These are phyloP conservation scores for Pachycephus smyrnensis DNA, from an alignment of 2,888 invertebrate genomes.

Conservation along the genomic window DNA sequence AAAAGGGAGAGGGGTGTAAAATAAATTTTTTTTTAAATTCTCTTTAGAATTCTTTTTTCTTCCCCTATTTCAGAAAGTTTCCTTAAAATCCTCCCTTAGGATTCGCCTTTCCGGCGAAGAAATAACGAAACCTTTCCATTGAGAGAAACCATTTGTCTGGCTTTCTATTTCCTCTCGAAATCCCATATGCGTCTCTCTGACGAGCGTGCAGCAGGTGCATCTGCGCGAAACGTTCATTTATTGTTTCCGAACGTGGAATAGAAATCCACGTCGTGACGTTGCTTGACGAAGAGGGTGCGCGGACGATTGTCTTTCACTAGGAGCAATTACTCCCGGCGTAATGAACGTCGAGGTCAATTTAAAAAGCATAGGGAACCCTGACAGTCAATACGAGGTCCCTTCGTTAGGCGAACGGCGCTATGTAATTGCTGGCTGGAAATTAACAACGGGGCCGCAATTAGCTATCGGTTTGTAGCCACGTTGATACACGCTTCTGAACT, in stretches of 20 bases:
- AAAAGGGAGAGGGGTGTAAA: no score
- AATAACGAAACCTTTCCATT: background rate
- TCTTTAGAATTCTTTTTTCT: background rate
- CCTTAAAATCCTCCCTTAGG: background rate
- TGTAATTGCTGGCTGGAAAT: background rate
- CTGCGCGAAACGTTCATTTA: background rate
- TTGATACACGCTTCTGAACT: background rate
- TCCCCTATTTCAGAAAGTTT: background rate
- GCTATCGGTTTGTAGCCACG: background rate
- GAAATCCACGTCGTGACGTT: background rate
- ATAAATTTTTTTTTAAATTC: background rate
- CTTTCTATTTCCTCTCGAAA: background rate
- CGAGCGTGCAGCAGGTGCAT: background rate
- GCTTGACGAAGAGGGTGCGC: background rate
- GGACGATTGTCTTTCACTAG: background rate
- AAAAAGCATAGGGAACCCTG: background rate
- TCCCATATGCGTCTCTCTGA: background rate
- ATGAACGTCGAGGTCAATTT: background rate
- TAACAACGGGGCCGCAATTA: background rate
- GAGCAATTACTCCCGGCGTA: background rate
- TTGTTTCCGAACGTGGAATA: background rate
- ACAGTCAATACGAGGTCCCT: background rate
- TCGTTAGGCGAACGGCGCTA: background rate
- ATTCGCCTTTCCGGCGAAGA: background rate
- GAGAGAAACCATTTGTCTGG: background rate